Conservation (phyloP, 2,113 vertebrate genomes). For the Oenanthe melanoleuca region DNA sequence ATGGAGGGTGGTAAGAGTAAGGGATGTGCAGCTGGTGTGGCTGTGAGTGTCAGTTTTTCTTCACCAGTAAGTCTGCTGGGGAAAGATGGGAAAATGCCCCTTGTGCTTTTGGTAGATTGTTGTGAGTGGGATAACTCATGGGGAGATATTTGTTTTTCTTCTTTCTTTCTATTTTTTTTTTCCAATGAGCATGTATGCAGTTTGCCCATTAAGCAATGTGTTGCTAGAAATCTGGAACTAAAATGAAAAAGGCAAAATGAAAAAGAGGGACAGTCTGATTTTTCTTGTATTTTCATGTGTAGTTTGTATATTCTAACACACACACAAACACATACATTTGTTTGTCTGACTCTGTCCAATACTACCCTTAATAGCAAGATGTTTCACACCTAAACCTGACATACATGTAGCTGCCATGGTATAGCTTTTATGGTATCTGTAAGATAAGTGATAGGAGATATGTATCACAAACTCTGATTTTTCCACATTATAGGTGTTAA, state of each 20-base stretch:
- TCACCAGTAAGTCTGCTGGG: neutral
- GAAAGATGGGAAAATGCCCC: neutral
- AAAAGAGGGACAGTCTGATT: neutral
- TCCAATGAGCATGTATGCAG: no score
- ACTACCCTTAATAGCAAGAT: neutral
- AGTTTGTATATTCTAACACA: neutral
- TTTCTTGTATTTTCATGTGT: neutral
- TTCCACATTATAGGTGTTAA: neutral
- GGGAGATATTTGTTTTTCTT: neutral
- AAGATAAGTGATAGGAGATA: neutral
- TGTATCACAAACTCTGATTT: neutral
- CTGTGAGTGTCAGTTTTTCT: neutral
- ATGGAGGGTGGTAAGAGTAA: neutral
- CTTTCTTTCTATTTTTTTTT: neutral
- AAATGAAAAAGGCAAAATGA: neutral
- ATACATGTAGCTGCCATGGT: neutral
- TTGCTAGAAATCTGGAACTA: neutral
- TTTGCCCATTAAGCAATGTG: neutral
- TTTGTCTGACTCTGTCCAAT: neutral
- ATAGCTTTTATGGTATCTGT: neutral
- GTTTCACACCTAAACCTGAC: neutral
- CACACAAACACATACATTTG: neutral
- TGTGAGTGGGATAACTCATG: neutral
- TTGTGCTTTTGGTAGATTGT: neutral
- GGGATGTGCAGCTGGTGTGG: neutral